Percentiles rank a stretch among this genome's conserved stretches.
Evolutionary conservation across 2,888 invertebrate genomes (phyloP).

Genomic region (Ectobius pallidus): DNA sequence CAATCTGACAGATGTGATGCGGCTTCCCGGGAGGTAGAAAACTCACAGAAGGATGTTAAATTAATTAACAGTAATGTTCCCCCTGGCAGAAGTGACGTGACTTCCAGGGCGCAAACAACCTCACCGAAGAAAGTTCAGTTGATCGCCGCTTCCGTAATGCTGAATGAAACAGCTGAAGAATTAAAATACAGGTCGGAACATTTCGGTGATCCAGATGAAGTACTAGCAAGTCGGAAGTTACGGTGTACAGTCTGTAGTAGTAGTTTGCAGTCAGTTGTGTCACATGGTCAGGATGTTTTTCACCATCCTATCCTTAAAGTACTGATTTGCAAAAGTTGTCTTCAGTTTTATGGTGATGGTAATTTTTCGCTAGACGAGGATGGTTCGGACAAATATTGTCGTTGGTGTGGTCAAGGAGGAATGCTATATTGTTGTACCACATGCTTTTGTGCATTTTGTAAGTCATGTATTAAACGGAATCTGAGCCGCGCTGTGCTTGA

Average conservation of each 20-base stretch:
- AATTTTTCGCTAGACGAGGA: slow-evolving; percentile 52
- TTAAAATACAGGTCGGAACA: neutral
- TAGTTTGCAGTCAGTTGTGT: neutral
- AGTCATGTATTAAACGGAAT: slow-evolving; percentile 56
- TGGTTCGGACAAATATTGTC: slow-evolving; percentile 57
- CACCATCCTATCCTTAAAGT: slow-evolving; percentile 18
- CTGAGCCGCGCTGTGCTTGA: slow-evolving; percentile 51
- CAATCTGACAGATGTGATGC: no score
- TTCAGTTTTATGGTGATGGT: slow-evolving; percentile 46
- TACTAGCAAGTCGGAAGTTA: neutral
- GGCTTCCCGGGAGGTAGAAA: no score
- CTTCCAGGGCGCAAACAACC: no score
- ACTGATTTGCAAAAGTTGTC: slow-evolving; percentile 46
- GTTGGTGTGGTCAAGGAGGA: slow-evolving; percentile 59
- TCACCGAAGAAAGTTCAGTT: no score
- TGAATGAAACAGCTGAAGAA: neutral
- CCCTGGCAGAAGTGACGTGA: no score
- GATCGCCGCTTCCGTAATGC: no score
- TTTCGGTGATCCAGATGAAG: neutral
- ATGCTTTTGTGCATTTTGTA: slow-evolving; percentile 58
- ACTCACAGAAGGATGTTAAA: no score
- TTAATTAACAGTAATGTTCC: no score
- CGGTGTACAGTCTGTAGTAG: neutral
- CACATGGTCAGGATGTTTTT: neutral
- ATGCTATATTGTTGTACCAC: slow-evolving; percentile 55